Percentiles rank a stretch among this genome's conserved stretches.
These are phyloP conservation scores for Troides oblongomaculatus DNA, from an alignment of 2,888 invertebrate species.

Conservation along the genomic window DNA sequence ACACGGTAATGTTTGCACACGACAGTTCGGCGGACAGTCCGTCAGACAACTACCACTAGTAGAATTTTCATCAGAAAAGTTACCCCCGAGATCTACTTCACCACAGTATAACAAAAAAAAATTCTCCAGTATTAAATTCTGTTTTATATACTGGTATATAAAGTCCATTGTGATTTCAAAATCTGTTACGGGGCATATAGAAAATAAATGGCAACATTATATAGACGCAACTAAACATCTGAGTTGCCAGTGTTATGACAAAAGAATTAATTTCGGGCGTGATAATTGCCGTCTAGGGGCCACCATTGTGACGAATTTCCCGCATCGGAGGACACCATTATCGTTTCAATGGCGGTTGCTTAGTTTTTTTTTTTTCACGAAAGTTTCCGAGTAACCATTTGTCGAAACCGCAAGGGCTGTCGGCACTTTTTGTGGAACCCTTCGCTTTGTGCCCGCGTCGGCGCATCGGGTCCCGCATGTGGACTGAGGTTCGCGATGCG, in stretches of 20 bases:
- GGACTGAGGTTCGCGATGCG: neutral
- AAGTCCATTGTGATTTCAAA: neutral
- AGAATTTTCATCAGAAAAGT: too few species aligned
- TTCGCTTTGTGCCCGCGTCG: constrained; percentile 12
- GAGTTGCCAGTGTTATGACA: constrained; percentile 49
- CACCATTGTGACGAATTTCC: constrained; percentile 68
- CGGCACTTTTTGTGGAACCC: constrained; percentile 37
- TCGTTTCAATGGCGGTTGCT: constrained; percentile 55
- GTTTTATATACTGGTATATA: too few species aligned
- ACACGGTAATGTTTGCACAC: too few species aligned
- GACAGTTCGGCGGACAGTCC: too few species aligned
- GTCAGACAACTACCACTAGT: too few species aligned
- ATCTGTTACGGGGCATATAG: neutral
- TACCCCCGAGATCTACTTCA: too few species aligned
- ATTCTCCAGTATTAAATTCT: too few species aligned
- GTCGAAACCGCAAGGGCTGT: constrained; percentile 38
- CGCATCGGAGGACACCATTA: constrained; percentile 72
- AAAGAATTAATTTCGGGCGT: constrained; percentile 65
- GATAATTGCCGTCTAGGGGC: constrained; percentile 62
- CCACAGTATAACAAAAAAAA: too few species aligned
- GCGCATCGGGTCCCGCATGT: neutral
- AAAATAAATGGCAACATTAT: neutral
- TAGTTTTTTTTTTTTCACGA: constrained; percentile 30
- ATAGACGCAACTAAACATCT: constrained; percentile 8
- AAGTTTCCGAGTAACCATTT: constrained; percentile 41